Evolutionary conservation across 2,888 invertebrate genomes (phyloP).

Genomic region (Toxonevra muliebris): DNA sequence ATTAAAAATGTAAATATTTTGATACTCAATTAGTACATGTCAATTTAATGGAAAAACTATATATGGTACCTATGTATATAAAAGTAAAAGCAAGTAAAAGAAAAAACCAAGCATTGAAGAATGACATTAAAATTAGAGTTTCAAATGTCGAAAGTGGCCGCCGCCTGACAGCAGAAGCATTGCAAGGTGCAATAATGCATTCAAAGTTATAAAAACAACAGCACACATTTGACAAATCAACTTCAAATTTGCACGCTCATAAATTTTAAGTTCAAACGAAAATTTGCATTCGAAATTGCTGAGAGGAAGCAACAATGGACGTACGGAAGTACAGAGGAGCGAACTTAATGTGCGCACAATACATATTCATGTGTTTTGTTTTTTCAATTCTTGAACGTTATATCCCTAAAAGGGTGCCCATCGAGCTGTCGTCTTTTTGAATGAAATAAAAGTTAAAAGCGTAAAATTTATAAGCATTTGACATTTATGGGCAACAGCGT

Average conservation of each 20-base stretch:
- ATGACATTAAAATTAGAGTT: too few species aligned
- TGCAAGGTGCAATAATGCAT: background rate
- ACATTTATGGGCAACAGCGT: slow-evolving; percentile 30
- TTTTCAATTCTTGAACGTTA: background rate
- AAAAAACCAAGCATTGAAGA: too few species aligned
- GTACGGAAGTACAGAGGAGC: too few species aligned
- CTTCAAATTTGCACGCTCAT: background rate
- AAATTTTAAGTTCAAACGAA: slow-evolving; percentile 20
- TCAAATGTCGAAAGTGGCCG: background rate
- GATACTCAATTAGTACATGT: slow-evolving; percentile 30
- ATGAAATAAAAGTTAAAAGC: slow-evolving; percentile 31
- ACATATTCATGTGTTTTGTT: background rate
- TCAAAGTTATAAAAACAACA: background rate
- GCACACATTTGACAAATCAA: slow-evolving; percentile 1
- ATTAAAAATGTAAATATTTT: slow-evolving; percentile 38
- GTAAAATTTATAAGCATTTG: slow-evolving; percentile 36
- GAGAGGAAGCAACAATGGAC: background rate
- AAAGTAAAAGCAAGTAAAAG: too few species aligned
- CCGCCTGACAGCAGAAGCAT: background rate
- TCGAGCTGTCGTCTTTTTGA: background rate
- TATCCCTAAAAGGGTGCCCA: too few species aligned
- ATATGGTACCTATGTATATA: slow-evolving; percentile 16
- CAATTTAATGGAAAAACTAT: slow-evolving; percentile 23
- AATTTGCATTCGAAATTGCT: slow-evolving; percentile 29
- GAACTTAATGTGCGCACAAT: too few species aligned